Evolutionary conservation across 1,140 invertebrate genomes (phyloP).

Genomic region (Drosophila subobscura): DNA sequence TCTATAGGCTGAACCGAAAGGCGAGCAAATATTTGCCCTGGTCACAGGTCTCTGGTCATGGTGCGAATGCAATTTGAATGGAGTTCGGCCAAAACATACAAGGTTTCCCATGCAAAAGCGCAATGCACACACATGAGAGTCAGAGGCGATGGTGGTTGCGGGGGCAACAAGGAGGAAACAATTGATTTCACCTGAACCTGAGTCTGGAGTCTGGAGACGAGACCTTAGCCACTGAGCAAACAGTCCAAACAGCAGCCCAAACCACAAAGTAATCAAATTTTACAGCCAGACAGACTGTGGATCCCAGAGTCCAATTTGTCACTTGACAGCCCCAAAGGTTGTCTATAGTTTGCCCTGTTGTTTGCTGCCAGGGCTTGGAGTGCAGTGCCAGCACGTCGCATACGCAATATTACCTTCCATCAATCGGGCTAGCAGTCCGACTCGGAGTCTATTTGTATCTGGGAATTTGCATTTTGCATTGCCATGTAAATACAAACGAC

Average conservation of each 20-base stretch:
- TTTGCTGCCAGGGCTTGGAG: slow-evolving; percentile 10
- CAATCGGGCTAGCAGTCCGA: not conserved
- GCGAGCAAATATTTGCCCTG: slow-evolving; percentile 56
- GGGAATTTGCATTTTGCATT: slow-evolving; percentile 62
- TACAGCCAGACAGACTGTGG: slow-evolving; percentile 32
- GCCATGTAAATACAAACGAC: slow-evolving; percentile 60
- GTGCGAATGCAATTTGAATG: slow-evolving; percentile 53
- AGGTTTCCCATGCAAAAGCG: slow-evolving; percentile 50
- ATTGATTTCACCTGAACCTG: slow-evolving; percentile 36
- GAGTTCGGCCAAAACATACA: not conserved
- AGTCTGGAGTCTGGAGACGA: not conserved
- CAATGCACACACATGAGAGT: slow-evolving; percentile 44
- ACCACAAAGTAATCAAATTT: slow-evolving; percentile 78
- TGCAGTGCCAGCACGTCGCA: slow-evolving; percentile 15
- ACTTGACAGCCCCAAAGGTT: slow-evolving; percentile 50
- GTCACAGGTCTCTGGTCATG: not conserved
- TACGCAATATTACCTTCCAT: slow-evolving; percentile 25
- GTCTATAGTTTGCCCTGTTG: slow-evolving; percentile 6
- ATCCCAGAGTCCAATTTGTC: slow-evolving; percentile 43
- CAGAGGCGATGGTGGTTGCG: not conserved
- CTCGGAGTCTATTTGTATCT: not conserved
- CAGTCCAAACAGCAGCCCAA: slow-evolving; percentile 14
- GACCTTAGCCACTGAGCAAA: slow-evolving; percentile 45
- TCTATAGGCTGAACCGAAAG: slow-evolving; percentile 15
- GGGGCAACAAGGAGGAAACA: slow-evolving; percentile 9